Evolutionary conservation across 2,888 invertebrate genomes (phyloP), one percentile per base, ranked within the genome.

Genomic region (Camponotus fellah): DNA sequence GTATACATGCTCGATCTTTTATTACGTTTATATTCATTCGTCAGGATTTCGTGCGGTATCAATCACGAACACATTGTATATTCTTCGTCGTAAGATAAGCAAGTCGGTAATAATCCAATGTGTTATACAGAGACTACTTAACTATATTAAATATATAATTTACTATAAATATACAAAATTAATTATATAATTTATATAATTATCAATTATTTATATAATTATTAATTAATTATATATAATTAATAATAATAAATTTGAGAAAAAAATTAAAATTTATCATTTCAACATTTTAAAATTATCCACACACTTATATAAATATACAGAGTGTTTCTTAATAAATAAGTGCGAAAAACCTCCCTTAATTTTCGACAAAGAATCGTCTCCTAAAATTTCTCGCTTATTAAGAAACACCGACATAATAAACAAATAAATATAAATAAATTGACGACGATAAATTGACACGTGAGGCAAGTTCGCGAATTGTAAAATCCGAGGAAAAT

Each of bases 1-100:
- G 58, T 43, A 68, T 21, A 26, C 26, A 53, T 37, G 64, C 17
- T 66, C 6, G n/a, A 79, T 60, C 34, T 75, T 37, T 34, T 17
- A 69, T 40, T 34, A 14, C 34, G n/a, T 64, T 58, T 34, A 32
- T 58, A 12, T 46, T 53, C 58, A 43, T 68, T 68, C 14, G 10
- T 12, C n/a, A 9, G n/a, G 6, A 56, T 40, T 26, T 56, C 40
- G 9, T 14, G 14, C 40, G 1, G 9, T n/a, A 37, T 12, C 8
- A n/a, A 58, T 32, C 43, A 14, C 66, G 8, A 58, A 40, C 43
- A 8, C n/a, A 6, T 4, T 4, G 32, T 49, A 53, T 79, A 46
- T 66, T 53, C n/a, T 46, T n/a, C 6, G 53, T 21, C 40, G 9
- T 64, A 34, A 74, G 32, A 32, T 21, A 34, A 46, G 21, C 21